Evolutionary conservation across 2,888 invertebrate genomes (phyloP), one percentile per base, ranked within the genome.

Genomic region (Cheilosia grossa): DNA sequence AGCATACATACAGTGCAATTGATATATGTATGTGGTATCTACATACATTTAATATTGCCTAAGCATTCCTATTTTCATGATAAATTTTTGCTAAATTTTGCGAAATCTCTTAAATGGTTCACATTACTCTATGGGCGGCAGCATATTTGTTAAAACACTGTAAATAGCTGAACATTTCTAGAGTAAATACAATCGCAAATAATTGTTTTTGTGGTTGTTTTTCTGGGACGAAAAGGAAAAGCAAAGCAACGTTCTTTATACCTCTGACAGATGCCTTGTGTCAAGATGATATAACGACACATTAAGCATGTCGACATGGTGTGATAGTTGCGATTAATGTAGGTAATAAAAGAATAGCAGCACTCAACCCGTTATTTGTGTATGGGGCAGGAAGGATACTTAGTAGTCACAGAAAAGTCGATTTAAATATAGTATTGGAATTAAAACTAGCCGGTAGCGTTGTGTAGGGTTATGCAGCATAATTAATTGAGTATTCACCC

Each of bases 221-320:
- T 17, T 72, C 33, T 49, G 27, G 13, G 53, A 17, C 17, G 0
- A 54, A 73, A 49, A 67, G 47, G 54, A 30, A 44, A 40, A 67
- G 67, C 63, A 67, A 63, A 69, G 17, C 51, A 37, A 24, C 53
- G 40, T 56, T 70, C 30, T 67, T 67, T 58, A 51, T 67, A 69
- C 49, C 51, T 47, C 59, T 70, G 80, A 69, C 64, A 80, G 59
- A 74, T 73, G 67, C 59, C 47, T 74, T 59, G 58, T 80, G 83
- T 83, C 83, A 83, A 58, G 69, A 64, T 83, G 74, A 83, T 83
- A 64, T 74, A 83, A 69, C 53, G 74, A 69, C 64, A 64, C 74
- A 79, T 80, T 80, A 74, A 79, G 58, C 69, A 69, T 74, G 67
- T 59, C 64, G 80, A 80, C 64, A 63, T 74, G 74, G 67, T 74